Base-by-base conservation (phyloP, 2,797 vertebrate genomes). In the Clarias fuscus region DNA sequence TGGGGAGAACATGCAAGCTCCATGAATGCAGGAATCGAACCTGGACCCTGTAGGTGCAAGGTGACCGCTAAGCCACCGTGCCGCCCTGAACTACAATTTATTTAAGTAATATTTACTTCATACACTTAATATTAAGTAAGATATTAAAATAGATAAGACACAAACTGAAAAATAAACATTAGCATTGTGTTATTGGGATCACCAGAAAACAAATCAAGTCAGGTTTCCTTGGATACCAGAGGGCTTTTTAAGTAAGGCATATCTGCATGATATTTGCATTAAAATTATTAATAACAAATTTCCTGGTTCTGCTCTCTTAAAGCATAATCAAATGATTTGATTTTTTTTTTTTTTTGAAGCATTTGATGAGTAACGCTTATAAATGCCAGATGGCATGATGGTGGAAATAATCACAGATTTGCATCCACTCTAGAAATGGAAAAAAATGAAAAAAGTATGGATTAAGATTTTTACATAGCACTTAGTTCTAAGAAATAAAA, bases 211-310 rank as follows among this genome's bases (percentile, higher is more conserved):
- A 48, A 48, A 5, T 48, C 48, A 48, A 48, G 48, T 48, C 48
- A 48, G 48, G 11, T 48, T 48, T 48, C 48, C 48, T 48, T 48
- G 48, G 48, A 48, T 48, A 48, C 10, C 48, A 48, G 48, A 11
- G 10, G 48, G 48, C 48, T 11, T 48, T 48, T 11, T 48, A 11
- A 48, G 10, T 48, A 48, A 48, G 48, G 2, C 65, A 67, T 67
- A 18, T 37, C 67, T 70, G n/a, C n/a, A 33, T 70, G 30, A 71
- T 71, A 68, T 77, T 48, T 20, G 13, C 24, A 53, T 86, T 43
- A 79, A 71, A 86, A 86, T 59, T 0, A 56, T 58, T 58, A 76
- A 65, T 72, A 67, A 27, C 18, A 7, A 20, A 83, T 53, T 64
- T 86, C 71, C 18, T 53, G 4, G 13, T 73, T 40, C 37, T 24